Evolutionary conservation across 2,888 invertebrate species (phyloP).

Genomic region (Autographa gamma): DNA sequence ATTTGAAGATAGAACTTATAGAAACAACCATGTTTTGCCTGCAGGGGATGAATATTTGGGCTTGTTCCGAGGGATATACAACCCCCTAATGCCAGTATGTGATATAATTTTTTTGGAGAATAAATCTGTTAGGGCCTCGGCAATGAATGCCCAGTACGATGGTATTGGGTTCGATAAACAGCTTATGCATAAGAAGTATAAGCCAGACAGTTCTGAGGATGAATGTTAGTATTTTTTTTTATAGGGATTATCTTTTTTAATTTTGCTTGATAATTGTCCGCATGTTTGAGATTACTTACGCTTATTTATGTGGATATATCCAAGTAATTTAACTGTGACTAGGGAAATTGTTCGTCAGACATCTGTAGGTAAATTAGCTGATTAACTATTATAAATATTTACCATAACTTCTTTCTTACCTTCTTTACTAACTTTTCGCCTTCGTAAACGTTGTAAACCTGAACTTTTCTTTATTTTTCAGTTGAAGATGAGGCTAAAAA

Average conservation of each 20-base stretch:
- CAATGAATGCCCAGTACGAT: slow-evolving; percentile 63
- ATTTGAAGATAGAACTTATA: slow-evolving; percentile 42
- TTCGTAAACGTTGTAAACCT: too few relatives aligned
- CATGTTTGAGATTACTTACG: too few relatives aligned
- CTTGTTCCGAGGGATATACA: slow-evolving; percentile 67
- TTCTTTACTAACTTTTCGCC: too few relatives aligned
- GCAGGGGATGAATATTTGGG: slow-evolving; percentile 66
- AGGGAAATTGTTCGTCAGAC: too few relatives aligned
- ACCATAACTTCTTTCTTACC: background rate
- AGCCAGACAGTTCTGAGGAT: slow-evolving; percentile 57
- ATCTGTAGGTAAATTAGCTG: too few relatives aligned
- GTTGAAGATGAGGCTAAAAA: slow-evolving; percentile 69
- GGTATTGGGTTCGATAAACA: slow-evolving; percentile 68
- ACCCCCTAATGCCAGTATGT: slow-evolving; percentile 36
- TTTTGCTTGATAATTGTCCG: too few relatives aligned
- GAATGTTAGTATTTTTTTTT: slow-evolving; percentile 62
- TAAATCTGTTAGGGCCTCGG: slow-evolving; percentile 63
- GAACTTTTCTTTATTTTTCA: slow-evolving; percentile 54
- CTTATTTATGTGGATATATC: too few relatives aligned
- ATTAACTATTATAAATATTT: too few relatives aligned
- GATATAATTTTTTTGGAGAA: slow-evolving; percentile 65
- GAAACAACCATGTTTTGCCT: slow-evolving; percentile 65
- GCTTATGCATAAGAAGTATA: slow-evolving; percentile 34
- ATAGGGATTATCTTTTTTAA: background rate
- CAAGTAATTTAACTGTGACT: too few relatives aligned